These are phyloP conservation scores for Marmota monax DNA, from an alignment of 2,113 vertebrate species.

Conservation along the genomic window DNA sequence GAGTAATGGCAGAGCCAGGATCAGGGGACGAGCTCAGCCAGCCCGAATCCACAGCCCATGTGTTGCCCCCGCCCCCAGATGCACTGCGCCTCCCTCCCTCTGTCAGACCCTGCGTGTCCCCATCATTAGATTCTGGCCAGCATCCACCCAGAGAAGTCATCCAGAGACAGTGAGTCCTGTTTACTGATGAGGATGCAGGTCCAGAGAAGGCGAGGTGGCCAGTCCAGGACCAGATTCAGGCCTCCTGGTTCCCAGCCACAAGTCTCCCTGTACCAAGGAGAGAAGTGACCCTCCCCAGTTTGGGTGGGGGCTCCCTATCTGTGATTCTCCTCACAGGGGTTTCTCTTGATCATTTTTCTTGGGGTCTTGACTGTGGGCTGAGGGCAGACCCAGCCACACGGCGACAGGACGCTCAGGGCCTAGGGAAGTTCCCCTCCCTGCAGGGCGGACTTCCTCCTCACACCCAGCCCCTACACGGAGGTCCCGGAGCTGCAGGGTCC, in stretches of 20 bases:
- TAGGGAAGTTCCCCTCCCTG: not conserved
- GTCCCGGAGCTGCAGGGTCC: not conserved
- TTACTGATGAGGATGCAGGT: not conserved
- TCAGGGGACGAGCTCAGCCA: not conserved
- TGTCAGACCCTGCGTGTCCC: not conserved
- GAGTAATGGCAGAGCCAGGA: not conserved
- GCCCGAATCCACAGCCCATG: not conserved
- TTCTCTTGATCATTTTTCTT: not conserved
- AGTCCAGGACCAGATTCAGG: not conserved
- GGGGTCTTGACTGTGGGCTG: not conserved
- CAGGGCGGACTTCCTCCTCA: not conserved
- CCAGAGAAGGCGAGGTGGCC: not conserved
- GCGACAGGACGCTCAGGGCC: not conserved
- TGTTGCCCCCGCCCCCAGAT: too few relatives aligned
- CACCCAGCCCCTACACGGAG: not conserved
- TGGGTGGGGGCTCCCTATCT: not conserved
- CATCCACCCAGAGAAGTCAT: not conserved
- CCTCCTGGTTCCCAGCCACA: not conserved
- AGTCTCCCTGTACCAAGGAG: too few relatives aligned
- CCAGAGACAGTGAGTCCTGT: too few relatives aligned
- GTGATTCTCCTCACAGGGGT: not conserved
- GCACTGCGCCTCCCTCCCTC: not conserved
- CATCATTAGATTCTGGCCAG: too few relatives aligned
- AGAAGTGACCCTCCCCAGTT: not conserved
- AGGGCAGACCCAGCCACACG: not conserved